Evolutionary conservation across 2,797 vertebrate genomes (phyloP).

Genomic region (Perodicticus potto): DNA sequence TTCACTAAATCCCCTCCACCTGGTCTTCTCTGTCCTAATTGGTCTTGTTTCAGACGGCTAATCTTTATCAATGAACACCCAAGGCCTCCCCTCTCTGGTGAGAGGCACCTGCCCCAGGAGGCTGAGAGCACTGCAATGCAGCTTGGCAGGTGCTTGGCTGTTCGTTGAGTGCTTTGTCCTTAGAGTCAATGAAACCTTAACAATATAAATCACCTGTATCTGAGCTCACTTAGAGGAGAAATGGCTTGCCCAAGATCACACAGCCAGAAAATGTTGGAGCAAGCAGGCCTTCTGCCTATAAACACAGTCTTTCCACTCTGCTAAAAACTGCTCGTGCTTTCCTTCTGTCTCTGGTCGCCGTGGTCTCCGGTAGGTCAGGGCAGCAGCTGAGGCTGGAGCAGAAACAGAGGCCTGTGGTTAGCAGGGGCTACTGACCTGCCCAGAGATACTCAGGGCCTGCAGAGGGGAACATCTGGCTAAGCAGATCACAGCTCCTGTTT

Average conservation of each 20-base stretch:
- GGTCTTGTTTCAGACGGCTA: background rate
- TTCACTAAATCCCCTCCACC: background rate
- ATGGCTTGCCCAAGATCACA: background rate
- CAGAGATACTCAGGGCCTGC: background rate
- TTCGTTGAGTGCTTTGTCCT: background rate
- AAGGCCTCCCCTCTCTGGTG: background rate
- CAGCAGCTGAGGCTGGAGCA: background rate
- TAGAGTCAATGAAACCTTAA: constrained; percentile 23
- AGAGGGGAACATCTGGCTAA: background rate
- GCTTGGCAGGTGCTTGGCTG: background rate
- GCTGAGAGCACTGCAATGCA: background rate
- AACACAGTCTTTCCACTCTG: too few species aligned
- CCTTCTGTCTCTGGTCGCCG: background rate
- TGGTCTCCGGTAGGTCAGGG: background rate
- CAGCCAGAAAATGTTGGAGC: background rate
- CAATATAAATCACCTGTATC: background rate
- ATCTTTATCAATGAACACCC: background rate
- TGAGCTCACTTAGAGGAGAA: background rate
- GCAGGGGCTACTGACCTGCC: background rate
- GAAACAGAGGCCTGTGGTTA: background rate
- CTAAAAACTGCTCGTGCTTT: background rate
- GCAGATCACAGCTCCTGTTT: background rate
- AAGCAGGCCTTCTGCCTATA: background rate
- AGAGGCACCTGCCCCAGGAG: background rate
- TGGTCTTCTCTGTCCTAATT: background rate